Percentiles rank a stretch among this genome's conserved stretches.
phyloP scores from a whole-genome alignment of 2,888 invertebrate species.

The Hanleya hanleyi region DNA sequence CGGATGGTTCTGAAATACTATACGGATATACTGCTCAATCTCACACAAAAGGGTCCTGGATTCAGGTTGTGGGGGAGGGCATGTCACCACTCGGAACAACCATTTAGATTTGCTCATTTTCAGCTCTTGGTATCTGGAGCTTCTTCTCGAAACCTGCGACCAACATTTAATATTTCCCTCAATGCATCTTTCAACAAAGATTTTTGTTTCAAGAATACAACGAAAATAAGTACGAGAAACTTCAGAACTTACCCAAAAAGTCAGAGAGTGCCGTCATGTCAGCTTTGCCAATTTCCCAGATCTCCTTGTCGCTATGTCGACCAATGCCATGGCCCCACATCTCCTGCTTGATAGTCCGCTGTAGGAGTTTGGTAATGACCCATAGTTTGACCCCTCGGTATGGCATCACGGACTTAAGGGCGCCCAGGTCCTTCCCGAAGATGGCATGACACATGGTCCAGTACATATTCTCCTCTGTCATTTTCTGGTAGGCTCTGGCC shows the following conservation, averaged over 20 bases:
- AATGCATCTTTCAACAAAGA: no score
- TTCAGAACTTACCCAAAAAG: conserved; percentile 61
- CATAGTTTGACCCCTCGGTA: conserved; percentile 49
- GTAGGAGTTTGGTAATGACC: conserved; percentile 44
- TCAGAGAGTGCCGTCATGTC: conserved; percentile 70
- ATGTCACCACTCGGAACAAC: no score
- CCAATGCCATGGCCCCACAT: conserved; percentile 73
- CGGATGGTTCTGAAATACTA: no score
- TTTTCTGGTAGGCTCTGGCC: conserved; percentile 67
- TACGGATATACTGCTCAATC: no score
- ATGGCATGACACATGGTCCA: conserved; percentile 71
- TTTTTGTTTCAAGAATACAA: no score
- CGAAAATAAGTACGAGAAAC: no score
- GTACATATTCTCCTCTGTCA: conserved; percentile 72
- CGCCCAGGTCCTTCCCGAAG: conserved; percentile 52
- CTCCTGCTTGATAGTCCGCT: conserved; percentile 48
- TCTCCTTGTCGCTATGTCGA: conserved; percentile 67
- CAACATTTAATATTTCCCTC: no score
- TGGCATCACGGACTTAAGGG: conserved; percentile 37
- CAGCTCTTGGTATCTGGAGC: no score
- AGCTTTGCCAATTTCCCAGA: conserved; percentile 63
- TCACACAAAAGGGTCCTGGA: no score
- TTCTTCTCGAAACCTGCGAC: no score
- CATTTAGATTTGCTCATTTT: no score
- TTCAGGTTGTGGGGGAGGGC: no score